A percentile compares a stretch with the other conserved stretches of the same genome.
phyloP scores from a whole-genome alignment of 2,888 invertebrate genomes.

The Sarcophaga subvicina region DNA sequence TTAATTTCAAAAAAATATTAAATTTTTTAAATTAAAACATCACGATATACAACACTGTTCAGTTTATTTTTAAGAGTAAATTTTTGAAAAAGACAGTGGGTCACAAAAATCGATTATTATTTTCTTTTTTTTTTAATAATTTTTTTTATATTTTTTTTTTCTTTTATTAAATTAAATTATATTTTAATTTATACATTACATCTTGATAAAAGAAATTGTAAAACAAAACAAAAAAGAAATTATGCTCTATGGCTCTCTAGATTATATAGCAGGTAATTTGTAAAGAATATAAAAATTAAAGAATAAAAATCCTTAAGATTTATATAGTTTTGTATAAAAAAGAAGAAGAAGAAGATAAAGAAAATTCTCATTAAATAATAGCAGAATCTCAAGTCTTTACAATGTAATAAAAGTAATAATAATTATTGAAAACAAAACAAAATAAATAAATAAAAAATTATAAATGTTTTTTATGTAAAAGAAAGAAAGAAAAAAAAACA shows the following conservation, averaged over 20 bases:
- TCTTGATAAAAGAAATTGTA: neutral
- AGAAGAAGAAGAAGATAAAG: slow-evolving; percentile 14
- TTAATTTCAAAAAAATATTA: slow-evolving; percentile 16
- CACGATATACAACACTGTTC: neutral
- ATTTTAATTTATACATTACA: neutral
- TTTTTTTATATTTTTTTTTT: slow-evolving; percentile 19
- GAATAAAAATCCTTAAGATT: slow-evolving; percentile 52
- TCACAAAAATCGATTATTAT: slow-evolving; percentile 9
- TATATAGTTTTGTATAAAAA: slow-evolving; percentile 68
- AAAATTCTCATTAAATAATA: slow-evolving; percentile 10
- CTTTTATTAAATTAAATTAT: slow-evolving; percentile 13
- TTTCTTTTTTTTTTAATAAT: neutral
- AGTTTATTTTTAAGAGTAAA: slow-evolving; percentile 14
- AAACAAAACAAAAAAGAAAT: neutral
- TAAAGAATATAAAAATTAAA: slow-evolving; percentile 27
- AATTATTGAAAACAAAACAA: neutral
- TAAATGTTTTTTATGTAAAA: slow-evolving; percentile 68
- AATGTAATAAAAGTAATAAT: slow-evolving; percentile 27
- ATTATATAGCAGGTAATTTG: slow-evolving; percentile 53
- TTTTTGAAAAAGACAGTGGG: neutral
- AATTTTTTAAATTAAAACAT: slow-evolving; percentile 49
- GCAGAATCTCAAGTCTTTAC: slow-evolving; percentile 62
- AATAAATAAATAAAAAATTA: slow-evolving; percentile 31
- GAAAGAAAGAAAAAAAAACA: slow-evolving; percentile 19
- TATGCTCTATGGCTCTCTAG: neutral